phyloP scores from a whole-genome alignment of 2,797 vertebrate genomes.

The Agapornis canus region DNA sequence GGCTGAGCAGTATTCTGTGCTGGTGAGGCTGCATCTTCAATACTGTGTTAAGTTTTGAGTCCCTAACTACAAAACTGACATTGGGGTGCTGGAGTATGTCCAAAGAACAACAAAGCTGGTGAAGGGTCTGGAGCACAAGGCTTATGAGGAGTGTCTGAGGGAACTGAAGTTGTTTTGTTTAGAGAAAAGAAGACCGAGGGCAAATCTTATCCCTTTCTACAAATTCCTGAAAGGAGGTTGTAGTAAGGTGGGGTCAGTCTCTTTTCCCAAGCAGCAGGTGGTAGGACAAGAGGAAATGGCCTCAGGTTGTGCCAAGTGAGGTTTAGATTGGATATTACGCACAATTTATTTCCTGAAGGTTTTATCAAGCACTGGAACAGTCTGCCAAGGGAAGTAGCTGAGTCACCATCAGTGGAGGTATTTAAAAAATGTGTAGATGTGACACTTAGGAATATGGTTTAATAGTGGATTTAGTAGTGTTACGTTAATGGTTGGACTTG shows the following conservation, averaged over 20 bases:
- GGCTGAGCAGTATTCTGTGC: fast-evolving
- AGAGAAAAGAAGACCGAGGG: no score
- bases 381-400: background rate
- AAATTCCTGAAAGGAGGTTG: background rate
- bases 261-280: background rate
- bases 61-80: no score
- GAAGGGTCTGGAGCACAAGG: no score
- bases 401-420: background rate
- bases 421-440: fast-evolving
- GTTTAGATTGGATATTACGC: background rate
- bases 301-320: background rate
- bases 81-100: no score
- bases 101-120: no score
- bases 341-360: background rate
- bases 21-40: fast-evolving
- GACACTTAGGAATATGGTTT: fast-evolving
- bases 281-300: background rate
- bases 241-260: background rate
- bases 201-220: no score
- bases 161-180: no score
- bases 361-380: background rate
- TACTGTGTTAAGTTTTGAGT: no score
- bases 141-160: no score
- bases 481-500: background rate
- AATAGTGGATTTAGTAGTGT: background rate